Evolutionary conservation across 2,797 vertebrate species (phyloP), one percentile per base, ranked within the genome.

Genomic region (Oophaga sylvatica): DNA sequence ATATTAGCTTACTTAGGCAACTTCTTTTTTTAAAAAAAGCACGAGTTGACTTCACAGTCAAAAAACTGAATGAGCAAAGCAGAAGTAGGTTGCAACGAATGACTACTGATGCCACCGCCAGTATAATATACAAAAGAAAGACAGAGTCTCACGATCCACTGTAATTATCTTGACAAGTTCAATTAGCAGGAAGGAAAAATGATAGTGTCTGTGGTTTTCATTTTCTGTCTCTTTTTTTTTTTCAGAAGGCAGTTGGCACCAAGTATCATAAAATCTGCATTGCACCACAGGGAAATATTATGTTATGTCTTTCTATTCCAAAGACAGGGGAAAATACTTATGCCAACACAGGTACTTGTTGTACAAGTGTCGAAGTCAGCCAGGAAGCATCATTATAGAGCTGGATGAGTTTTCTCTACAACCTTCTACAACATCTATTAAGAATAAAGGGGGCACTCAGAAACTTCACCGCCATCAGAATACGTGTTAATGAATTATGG

Each of bases 151-250:
- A 91, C 90, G 88, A 91, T 93, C 93, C 86, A 86, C 90, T 93
- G 91, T 92, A 94, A 95, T 95, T 95, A 94, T 90, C 91, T 92
- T 92, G 92, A 93, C 92, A 94, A 92, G 92, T 93, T 92, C 93
- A 94, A 93, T 95, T 94, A 94, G 92, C 92, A 90, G 91, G 92
- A 92, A 90, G 90, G 87, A 90, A 90, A 93, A 92, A 92, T 92
- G 88, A 92, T 92, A 89, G 90, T 89, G 90, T 57, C 89, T 93
- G 91, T 91, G 91, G 90, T 89, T 87, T 89, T 91, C 81, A 29
- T 91, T 92, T 93, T 89, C 83, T 80, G 90, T 92, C 89, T 85
- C 73, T 88, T 90, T 93, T 70, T 67, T 86, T 91, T 78, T 92
- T 91, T 90, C 93, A 92, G 90, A 93, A 90, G 81, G 81, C 90